These are phyloP conservation scores for Hippolais icterina DNA, from an alignment of 2,113 vertebrate genomes.

Conservation along the genomic window DNA sequence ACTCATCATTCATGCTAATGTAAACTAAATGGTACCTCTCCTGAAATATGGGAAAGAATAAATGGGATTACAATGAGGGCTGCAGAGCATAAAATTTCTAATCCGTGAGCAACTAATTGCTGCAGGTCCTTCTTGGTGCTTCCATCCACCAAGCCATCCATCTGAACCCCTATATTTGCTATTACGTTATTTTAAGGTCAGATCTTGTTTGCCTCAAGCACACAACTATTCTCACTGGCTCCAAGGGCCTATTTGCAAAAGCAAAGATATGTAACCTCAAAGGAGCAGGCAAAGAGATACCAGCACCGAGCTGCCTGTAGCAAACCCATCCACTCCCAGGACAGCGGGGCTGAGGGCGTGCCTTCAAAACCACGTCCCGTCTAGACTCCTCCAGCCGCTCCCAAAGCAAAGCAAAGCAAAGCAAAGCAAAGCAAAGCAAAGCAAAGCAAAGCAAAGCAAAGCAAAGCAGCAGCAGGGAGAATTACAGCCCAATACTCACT, in stretches of 20 bases:
- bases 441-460: not conserved
- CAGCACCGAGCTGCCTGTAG: not conserved
- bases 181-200: not conserved
- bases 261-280: not conserved
- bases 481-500: slow-evolving; percentile 30
- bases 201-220: slow-evolving; percentile 19
- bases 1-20: slow-evolving; percentile 34
- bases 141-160: not conserved
- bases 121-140: not conserved
- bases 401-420: not conserved
- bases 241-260: not conserved
- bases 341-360: fast-evolving
- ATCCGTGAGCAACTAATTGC: not conserved
- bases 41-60: slow-evolving; percentile 9
- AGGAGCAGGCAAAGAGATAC: not conserved
- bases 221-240: not conserved
- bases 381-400: not conserved
- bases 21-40: slow-evolving; percentile 29
- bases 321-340: not conserved
- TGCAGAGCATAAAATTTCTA: not conserved
- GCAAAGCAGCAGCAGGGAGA: slow-evolving; percentile 15
- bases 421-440: not conserved
- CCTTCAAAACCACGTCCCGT: not conserved
- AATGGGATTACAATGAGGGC: slow-evolving; percentile 24
- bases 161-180: not conserved